Evolutionary conservation across 2,888 invertebrate species (phyloP).

Genomic region (Chironomus riparius): DNA sequence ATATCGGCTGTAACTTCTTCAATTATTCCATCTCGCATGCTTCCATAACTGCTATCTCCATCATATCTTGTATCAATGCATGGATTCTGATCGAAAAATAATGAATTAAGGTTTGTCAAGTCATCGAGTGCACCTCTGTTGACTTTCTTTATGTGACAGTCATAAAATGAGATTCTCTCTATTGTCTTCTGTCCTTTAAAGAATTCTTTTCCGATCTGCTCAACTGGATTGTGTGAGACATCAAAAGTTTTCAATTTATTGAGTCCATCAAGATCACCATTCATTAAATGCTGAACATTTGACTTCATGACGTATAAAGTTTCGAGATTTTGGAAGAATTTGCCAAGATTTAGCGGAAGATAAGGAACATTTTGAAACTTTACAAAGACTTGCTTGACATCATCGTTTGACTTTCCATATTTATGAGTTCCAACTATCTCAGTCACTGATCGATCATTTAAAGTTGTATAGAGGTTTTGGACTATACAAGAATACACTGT

Average conservation of each 20-base stretch:
- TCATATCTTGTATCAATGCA: neutral
- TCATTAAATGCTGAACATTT: neutral
- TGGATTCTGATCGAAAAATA: neutral
- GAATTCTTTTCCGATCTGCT: neutral
- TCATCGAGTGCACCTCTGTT: neutral
- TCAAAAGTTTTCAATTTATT: neutral
- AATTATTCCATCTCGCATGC: neutral
- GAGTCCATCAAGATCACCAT: neutral
- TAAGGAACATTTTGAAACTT: neutral
- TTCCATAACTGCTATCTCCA: neutral
- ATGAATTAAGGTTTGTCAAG: neutral
- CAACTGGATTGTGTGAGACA: neutral
- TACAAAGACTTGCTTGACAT: neutral
- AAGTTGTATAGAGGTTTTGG: neutral
- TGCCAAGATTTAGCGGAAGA: neutral
- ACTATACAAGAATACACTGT: neutral
- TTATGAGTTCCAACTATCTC: constrained; percentile 4
- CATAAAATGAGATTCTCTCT: neutral
- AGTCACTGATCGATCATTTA: neutral
- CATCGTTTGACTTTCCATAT: neutral
- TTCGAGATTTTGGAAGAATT: neutral
- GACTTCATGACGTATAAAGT: neutral
- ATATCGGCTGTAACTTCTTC: neutral
- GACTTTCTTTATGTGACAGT: neutral
- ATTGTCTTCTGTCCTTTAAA: neutral